These are phyloP conservation scores for Caenorhabditis sp. DNA, from an alignment of 2,888 invertebrate species.

Conservation along the genomic window DNA sequence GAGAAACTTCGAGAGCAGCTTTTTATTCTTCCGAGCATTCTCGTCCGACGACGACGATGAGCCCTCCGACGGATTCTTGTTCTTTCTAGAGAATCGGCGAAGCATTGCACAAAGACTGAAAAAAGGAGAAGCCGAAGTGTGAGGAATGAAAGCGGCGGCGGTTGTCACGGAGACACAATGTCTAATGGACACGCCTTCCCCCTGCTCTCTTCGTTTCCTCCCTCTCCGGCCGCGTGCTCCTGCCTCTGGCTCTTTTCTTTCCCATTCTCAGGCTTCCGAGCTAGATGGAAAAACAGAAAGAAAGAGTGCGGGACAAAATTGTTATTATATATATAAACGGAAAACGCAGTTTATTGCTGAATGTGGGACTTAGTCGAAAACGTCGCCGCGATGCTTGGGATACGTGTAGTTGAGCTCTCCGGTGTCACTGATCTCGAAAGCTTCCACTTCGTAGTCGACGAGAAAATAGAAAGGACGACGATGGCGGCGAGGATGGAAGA, in stretches of 20 bases:
- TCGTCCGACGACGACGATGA: conserved; percentile 9
- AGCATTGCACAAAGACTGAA: conserved; percentile 27
- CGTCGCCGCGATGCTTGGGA: conserved; percentile 31
- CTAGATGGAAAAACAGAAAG: not conserved
- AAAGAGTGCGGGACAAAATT: not conserved
- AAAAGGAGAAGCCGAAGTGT: not conserved
- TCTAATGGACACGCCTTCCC: conserved; percentile 25
- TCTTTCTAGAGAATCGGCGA: conserved; percentile 50
- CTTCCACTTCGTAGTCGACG: conserved; percentile 52
- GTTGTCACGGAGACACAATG: conserved; percentile 55
- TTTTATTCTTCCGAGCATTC: conserved; percentile 6
- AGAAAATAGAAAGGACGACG: conserved; percentile 52
- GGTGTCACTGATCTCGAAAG: conserved; percentile 46
- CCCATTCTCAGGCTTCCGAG: too few relatives aligned
- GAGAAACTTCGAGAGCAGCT: conserved; percentile 68
- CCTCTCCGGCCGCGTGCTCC: not conserved
- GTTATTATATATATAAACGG: not conserved
- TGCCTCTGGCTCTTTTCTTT: not conserved
- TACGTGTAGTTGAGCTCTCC: conserved; percentile 45
- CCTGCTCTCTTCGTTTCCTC: conserved; percentile 9
- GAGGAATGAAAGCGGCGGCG: not conserved
- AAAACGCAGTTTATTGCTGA: not conserved
- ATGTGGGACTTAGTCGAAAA: conserved; percentile 12
- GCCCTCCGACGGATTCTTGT: not conserved
- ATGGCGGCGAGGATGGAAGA: conserved; percentile 25